A percentile compares a stretch with the other conserved stretches of the same genome.
Evolutionary conservation across 2,113 vertebrate genomes (phyloP).

Genomic region (Callorhinus ursinus): DNA sequence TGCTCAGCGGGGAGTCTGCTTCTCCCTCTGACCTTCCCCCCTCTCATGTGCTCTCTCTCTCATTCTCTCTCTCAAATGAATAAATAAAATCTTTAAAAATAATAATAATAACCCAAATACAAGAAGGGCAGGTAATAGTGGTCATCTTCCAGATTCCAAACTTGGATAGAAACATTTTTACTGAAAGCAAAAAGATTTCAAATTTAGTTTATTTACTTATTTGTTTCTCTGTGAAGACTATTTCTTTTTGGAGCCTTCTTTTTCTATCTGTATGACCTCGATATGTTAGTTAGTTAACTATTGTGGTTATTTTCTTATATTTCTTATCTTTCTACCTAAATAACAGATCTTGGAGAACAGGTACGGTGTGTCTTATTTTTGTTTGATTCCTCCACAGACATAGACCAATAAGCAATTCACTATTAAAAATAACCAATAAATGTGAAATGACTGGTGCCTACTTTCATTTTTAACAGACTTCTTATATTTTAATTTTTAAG

Average conservation of each 20-base stretch:
- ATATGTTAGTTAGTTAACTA: not conserved
- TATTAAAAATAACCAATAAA: not conserved
- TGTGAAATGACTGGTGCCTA: not conserved
- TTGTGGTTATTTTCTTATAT: not conserved
- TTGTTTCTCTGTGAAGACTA: not conserved
- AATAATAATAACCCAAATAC: not conserved
- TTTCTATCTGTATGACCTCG: not conserved
- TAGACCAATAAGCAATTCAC: not conserved
- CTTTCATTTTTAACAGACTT: not conserved
- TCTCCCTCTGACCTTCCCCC: too few species aligned
- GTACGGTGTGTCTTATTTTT: not conserved
- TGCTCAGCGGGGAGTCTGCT: too few species aligned
- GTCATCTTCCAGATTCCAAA: not conserved
- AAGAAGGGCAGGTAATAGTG: not conserved
- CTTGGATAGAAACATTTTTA: not conserved
- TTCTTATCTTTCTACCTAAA: not conserved
- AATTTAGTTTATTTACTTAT: not conserved
- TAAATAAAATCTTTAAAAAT: too few species aligned
- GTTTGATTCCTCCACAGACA: not conserved
- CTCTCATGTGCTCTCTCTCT: too few species aligned
- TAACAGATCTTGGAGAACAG: not conserved
- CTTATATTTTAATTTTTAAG: constrained; percentile 5
- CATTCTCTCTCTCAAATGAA: too few species aligned
- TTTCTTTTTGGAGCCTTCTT: not conserved
- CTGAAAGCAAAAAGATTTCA: not conserved